Percentiles rank a stretch among this genome's conserved stretches.
Conservation (phyloP, 92 coral and sea anemone species). For the Epizoanthus stellaris region DNA sequence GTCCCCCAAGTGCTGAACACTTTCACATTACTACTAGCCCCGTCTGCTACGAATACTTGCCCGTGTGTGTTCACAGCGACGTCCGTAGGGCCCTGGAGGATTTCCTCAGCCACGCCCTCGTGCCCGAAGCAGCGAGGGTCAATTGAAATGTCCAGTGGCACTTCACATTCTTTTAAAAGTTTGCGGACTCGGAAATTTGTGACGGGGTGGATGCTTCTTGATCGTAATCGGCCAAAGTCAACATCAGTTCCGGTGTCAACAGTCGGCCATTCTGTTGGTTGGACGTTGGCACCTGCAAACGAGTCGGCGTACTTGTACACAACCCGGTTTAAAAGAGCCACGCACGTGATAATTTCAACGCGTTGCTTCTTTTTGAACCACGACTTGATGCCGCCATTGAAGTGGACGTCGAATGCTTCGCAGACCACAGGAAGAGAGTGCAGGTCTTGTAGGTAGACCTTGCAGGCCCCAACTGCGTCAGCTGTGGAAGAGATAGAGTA, state of each 20-base stretch:
- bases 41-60: constrained; percentile 26
- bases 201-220: constrained; percentile 46
- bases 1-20: constrained; percentile 40
- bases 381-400: constrained; percentile 53
- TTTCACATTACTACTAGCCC: constrained; percentile 1
- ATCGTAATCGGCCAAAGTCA: constrained; percentile 30
- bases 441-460: constrained; percentile 55
- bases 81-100: constrained; percentile 6
- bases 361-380: constrained; percentile 49
- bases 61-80: constrained; percentile 23
- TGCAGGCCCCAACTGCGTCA: constrained; percentile 55
- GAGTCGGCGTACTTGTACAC: constrained; percentile 48
- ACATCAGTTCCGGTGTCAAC: constrained; percentile 41
- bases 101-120: constrained; percentile 25
- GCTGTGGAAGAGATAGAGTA: neutral
- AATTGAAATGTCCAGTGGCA: constrained; percentile 10
- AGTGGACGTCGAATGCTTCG: constrained; percentile 49
- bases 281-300: constrained; percentile 35
- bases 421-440: constrained; percentile 49
- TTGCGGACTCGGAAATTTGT: constrained; percentile 37
- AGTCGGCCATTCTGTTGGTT: constrained; percentile 41
- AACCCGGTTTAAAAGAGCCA: constrained; percentile 42
- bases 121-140: constrained; percentile 42
- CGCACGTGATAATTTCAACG: constrained; percentile 45
- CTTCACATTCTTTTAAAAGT: constrained; percentile 17